phyloP scores from a whole-genome alignment of 2,113 vertebrate genomes.

The Choloepus hoffmanni region DNA sequence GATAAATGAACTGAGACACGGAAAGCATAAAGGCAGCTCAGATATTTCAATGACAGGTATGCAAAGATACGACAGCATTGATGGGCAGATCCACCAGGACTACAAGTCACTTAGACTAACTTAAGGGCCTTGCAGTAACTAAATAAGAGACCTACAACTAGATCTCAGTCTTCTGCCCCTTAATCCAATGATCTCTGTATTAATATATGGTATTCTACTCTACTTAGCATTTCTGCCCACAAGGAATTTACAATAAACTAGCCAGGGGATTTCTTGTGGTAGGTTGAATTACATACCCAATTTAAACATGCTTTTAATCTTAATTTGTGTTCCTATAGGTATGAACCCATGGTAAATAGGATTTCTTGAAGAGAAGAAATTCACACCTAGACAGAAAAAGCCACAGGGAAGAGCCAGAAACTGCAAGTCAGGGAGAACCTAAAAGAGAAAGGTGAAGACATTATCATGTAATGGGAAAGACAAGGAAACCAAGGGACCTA shows the following conservation, averaged over 20 bases:
- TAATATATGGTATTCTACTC: not conserved
- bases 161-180: not conserved
- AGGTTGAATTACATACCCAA: too few relatives aligned
- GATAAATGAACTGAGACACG: not conserved
- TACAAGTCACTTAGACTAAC: not conserved
- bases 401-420: too few relatives aligned
- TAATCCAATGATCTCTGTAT: not conserved
- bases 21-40: not conserved
- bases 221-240: not conserved
- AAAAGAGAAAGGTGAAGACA: too few relatives aligned
- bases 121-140: not conserved
- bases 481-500: too few relatives aligned
- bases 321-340: too few relatives aligned
- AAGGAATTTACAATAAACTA: not conserved
- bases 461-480: too few relatives aligned
- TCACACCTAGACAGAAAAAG: too few relatives aligned
- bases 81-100: not conserved
- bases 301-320: too few relatives aligned
- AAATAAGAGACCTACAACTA: not conserved
- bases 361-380: too few relatives aligned
- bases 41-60: not conserved
- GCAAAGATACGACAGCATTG: not conserved
- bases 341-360: too few relatives aligned
- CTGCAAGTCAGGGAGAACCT: too few relatives aligned
- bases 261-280: not conserved